phyloP scores from a whole-genome alignment of 2,113 vertebrate genomes.

The Orthonyx spaldingii region DNA sequence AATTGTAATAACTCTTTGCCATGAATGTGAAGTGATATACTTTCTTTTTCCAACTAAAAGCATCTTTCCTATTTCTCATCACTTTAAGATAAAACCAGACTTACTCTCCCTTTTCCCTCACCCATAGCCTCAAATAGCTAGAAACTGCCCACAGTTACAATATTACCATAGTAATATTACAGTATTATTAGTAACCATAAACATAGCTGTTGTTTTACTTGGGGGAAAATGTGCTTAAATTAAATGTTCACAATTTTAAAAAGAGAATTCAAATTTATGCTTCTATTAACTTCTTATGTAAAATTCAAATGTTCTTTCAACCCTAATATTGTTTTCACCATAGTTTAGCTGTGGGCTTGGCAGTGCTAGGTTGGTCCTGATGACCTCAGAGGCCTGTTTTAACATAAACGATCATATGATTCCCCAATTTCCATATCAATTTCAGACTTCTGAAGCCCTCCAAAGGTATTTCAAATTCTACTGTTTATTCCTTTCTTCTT shows the following conservation, averaged over 20 bases:
- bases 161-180: neutral
- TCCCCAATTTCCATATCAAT: neutral
- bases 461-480: neutral
- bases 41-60: neutral
- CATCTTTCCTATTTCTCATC: neutral
- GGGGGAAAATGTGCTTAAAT: neutral
- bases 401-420: neutral
- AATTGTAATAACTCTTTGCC: neutral
- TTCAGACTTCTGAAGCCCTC: neutral
- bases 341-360: neutral
- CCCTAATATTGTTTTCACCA: neutral
- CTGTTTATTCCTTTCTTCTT: neutral
- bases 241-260: neutral
- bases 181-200: neutral
- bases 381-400: neutral
- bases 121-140: neutral
- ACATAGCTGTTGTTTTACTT: neutral
- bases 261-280: neutral
- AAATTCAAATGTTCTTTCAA: neutral
- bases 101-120: neutral
- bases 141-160: neutral
- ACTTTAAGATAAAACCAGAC: neutral
- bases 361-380: neutral
- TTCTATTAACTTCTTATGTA: neutral
- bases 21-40: fast-evolving